Evolutionary conservation across 2,113 vertebrate species (phyloP).

Genomic region (Mystacornis crossleyi): DNA sequence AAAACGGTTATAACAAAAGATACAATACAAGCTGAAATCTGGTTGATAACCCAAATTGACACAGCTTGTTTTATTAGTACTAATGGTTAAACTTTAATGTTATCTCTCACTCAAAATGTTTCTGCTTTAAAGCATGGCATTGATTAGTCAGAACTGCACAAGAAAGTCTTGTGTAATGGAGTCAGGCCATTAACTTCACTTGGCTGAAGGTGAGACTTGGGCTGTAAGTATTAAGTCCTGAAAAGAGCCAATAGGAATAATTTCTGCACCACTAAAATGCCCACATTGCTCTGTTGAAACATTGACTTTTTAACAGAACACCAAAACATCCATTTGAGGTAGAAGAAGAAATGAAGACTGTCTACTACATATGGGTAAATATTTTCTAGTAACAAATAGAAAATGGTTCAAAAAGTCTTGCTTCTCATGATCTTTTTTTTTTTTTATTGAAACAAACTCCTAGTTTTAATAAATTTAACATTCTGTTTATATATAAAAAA

Average conservation of each 20-base stretch:
- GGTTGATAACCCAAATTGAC: background rate
- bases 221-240: background rate
- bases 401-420: background rate
- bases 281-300: background rate
- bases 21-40: background rate
- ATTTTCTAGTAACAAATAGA: background rate
- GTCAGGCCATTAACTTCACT: background rate
- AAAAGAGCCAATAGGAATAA: background rate
- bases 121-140: background rate
- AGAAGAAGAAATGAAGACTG: background rate
- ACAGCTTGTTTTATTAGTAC: background rate
- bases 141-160: background rate
- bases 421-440: background rate
- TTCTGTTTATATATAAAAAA: background rate
- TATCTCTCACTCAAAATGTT: background rate
- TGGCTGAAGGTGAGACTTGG: background rate
- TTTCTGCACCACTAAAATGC: background rate
- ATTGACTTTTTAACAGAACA: background rate
- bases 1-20: background rate
- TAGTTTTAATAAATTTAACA: background rate
- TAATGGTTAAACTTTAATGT: background rate
- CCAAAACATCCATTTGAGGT: background rate
- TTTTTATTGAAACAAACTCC: background rate
- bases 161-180: background rate
- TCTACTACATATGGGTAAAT: background rate